These are phyloP conservation scores for Zaprionus africanus DNA, from an alignment of 1,140 invertebrate genomes.

Conservation along the genomic window DNA sequence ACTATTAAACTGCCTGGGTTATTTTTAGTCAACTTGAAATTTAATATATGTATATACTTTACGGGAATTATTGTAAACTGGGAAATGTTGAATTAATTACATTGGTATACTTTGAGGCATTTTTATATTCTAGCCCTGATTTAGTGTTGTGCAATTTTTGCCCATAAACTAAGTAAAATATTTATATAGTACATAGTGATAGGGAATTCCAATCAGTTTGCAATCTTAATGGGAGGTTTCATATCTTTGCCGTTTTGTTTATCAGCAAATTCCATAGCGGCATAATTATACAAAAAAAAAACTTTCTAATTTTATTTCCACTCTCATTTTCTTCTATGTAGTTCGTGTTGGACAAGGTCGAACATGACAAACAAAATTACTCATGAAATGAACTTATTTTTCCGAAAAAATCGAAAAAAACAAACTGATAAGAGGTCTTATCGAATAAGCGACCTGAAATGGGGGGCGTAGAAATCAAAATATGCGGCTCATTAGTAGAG, in stretches of 20 bases:
- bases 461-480: slow-evolving; percentile 38
- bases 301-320: slow-evolving; percentile 36
- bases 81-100: not conserved
- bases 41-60: not conserved
- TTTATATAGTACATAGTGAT: not conserved
- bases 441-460: slow-evolving; percentile 8
- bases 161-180: not conserved
- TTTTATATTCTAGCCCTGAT: too few species aligned
- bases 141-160: not conserved
- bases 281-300: slow-evolving; percentile 16
- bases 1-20: not conserved
- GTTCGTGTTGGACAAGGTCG: slow-evolving; percentile 31
- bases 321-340: not conserved
- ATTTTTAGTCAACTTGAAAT: slow-evolving; percentile 8
- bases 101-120: too few species aligned
- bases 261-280: slow-evolving; percentile 26
- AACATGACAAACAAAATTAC: slow-evolving; percentile 26
- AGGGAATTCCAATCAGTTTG: not conserved
- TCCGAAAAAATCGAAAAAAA: not conserved
- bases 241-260: slow-evolving; percentile 14
- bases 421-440: slow-evolving; percentile 29
- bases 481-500: slow-evolving; percentile 6
- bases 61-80: too few species aligned
- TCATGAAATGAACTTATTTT: slow-evolving; percentile 30
- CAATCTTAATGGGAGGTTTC: slow-evolving; percentile 9